Conservation (phyloP, 1,140 invertebrate species). For the Lutraria rhynchaena region DNA sequence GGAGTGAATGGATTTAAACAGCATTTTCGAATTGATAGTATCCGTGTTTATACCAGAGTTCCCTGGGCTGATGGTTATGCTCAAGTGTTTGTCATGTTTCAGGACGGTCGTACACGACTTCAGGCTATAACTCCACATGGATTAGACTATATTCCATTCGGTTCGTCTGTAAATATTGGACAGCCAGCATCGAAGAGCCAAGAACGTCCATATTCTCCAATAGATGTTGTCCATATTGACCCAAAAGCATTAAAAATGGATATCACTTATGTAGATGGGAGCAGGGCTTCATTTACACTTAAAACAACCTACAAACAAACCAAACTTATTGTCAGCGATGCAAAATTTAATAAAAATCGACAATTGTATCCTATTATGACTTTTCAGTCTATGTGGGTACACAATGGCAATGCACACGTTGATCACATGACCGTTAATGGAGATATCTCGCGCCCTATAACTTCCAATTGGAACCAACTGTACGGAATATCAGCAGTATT, state of each 20-base stretch:
- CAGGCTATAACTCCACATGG: constrained; percentile 54
- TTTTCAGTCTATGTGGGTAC: constrained; percentile 55
- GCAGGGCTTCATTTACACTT: constrained; percentile 5
- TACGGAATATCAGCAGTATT: constrained; percentile 50
- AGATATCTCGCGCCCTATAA: constrained; percentile 47
- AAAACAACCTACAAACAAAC: constrained; percentile 7
- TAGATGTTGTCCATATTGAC: constrained; percentile 23
- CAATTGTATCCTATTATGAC: constrained; percentile 41
- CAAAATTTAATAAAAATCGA: constrained; percentile 30
- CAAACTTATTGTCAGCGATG: constrained; percentile 37
- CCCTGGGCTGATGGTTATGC: constrained; percentile 45
- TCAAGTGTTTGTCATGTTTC: constrained; percentile 52
- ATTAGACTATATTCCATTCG: constrained; percentile 52
- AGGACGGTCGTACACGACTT: constrained; percentile 38
- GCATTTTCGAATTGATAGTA: constrained; percentile 20
- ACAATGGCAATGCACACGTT: constrained; percentile 46
- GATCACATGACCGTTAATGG: constrained; percentile 56
- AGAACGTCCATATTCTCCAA: constrained; percentile 39
- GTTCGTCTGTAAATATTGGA: constrained; percentile 46
- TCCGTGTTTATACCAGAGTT: constrained; percentile 46
- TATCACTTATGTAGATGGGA: constrained; percentile 24
- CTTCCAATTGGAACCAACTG: constrained; percentile 37
- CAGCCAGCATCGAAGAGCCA: constrained; percentile 7
- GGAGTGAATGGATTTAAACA: not conserved
- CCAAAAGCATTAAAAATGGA: constrained; percentile 3